These are phyloP conservation scores for Catocala nupta DNA, from an alignment of 2,888 invertebrate species.

Conservation along the genomic window DNA sequence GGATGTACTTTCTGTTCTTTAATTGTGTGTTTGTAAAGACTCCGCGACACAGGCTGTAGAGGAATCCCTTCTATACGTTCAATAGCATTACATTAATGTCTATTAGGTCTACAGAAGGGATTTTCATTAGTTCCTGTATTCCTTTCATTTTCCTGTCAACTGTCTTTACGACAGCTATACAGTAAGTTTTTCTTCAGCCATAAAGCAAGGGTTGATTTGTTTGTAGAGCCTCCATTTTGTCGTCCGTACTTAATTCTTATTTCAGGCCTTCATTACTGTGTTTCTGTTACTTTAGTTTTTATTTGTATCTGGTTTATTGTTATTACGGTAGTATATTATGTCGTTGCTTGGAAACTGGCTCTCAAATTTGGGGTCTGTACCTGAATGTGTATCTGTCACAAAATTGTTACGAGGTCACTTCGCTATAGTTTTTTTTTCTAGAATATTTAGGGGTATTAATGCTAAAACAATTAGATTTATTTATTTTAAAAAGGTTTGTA, in stretches of 20 bases:
- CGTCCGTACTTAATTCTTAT: slow-evolving; percentile 16
- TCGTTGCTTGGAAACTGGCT: slow-evolving; percentile 2
- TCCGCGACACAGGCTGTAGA: no score
- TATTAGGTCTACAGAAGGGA: no score
- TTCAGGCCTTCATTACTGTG: slow-evolving; percentile 10
- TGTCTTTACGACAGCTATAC: slow-evolving; percentile 7
- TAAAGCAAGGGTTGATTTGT: slow-evolving; percentile 17
- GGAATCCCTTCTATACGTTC: no score
- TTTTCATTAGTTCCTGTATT: neutral
- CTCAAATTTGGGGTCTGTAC: slow-evolving; percentile 6
- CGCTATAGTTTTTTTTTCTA: no score
- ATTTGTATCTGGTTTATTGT: slow-evolving; percentile 21
- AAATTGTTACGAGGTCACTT: no score
- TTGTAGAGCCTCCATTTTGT: neutral
- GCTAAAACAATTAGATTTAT: no score
- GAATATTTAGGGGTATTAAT: no score
- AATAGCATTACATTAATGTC: no score
- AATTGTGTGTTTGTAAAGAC: no score
- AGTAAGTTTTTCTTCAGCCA: slow-evolving; percentile 8
- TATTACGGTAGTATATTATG: slow-evolving; percentile 9
- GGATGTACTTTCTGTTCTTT: no score
- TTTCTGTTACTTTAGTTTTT: slow-evolving; percentile 12
- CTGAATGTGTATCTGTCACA: no score
- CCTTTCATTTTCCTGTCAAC: neutral
- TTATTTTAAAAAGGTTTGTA: no score